Evolutionary conservation across 2,113 vertebrate species (phyloP).

Genomic region (Calyptommatus sinebrachiatus): DNA sequence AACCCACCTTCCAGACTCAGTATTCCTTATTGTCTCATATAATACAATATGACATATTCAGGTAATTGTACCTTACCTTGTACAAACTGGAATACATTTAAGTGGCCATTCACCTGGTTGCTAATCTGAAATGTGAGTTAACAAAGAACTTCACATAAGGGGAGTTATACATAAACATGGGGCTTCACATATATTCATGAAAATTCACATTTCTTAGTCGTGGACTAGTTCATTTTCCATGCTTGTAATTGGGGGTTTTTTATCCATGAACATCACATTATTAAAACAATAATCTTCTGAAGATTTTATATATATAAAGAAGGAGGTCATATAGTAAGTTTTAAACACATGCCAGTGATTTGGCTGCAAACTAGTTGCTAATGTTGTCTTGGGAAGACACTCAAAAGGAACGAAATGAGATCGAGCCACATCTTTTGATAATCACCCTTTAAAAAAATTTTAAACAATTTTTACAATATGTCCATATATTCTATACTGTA

Average conservation of each 20-base stretch:
- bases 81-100: neutral
- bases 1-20: neutral
- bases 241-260: neutral
- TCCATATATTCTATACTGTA: neutral
- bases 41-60: neutral
- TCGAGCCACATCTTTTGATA: slow-evolving; percentile 1
- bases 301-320: neutral
- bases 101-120: neutral
- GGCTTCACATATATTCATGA: neutral
- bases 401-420: neutral
- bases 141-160: neutral
- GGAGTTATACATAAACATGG: neutral
- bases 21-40: neutral
- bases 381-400: neutral
- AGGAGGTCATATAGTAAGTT: neutral
- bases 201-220: neutral
- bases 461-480: slow-evolving; percentile 2
- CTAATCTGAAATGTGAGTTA: neutral
- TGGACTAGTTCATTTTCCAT: neutral
- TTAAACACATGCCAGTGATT: too few species aligned
- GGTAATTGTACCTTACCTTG: neutral
- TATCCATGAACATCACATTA: neutral
- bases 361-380: slow-evolving; percentile 6
- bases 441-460: neutral
- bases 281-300: slow-evolving; percentile 1